A percentile compares a stretch with the other conserved stretches of the same genome.
These are phyloP conservation scores for Simalia tracyae DNA, from an alignment of 2,797 vertebrate genomes.

Conservation along the genomic window DNA sequence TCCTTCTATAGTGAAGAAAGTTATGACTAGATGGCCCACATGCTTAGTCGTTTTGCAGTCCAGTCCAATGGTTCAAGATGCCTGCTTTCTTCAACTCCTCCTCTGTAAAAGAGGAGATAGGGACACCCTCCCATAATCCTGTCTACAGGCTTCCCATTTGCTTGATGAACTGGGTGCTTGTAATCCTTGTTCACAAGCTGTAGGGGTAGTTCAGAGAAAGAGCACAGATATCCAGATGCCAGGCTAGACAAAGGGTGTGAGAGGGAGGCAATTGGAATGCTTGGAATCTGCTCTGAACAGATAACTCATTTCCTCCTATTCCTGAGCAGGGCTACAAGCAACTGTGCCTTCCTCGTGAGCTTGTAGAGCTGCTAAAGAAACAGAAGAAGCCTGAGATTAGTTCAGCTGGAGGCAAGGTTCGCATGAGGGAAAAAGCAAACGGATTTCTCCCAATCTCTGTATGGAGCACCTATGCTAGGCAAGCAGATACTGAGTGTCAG, in stretches of 20 bases:
- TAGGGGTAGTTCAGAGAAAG: not conserved
- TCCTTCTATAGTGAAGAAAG: not conserved
- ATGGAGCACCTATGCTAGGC: not conserved
- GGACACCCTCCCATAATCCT: not conserved
- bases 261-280: slow-evolving; percentile 40
- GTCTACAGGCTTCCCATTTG: not conserved
- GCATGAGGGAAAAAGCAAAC: not conserved
- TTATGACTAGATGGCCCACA: not conserved
- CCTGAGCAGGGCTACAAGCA: not conserved
- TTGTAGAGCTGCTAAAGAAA: not conserved
- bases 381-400: not conserved
- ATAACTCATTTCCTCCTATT: slow-evolving; percentile 48
- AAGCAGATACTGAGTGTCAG: not conserved
- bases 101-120: not conserved
- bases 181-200: not conserved
- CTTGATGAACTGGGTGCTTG: not conserved
- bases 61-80: not conserved
- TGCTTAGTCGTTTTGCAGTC: not conserved
- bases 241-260: slow-evolving; percentile 28
- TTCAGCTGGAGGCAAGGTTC: not conserved
- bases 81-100: not conserved
- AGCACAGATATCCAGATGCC: not conserved
- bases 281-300: slow-evolving; percentile 49
- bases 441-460: not conserved
- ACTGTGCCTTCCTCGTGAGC: not conserved